Evolutionary conservation across 2,113 vertebrate species (phyloP), one percentile per base, ranked within the genome.

Genomic region (Podiceps cristatus): DNA sequence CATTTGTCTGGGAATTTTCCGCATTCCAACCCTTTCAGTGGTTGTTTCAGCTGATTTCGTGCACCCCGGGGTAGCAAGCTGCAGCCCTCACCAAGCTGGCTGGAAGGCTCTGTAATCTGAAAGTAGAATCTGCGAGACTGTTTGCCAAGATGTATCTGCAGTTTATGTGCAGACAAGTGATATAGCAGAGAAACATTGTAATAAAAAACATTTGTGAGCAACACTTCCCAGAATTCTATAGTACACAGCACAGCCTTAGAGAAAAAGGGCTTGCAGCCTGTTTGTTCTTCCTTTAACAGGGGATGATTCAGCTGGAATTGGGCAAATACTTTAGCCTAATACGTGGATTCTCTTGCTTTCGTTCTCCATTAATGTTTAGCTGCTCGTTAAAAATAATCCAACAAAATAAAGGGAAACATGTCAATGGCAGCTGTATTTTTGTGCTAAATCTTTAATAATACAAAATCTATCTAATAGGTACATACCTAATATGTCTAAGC

Each of bases 71-170:
- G 80, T 45, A 28, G 18, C 85, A 91, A 25, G 28, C 79, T 84
- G 69, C 67, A 87, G 73, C 56, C 86, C 55, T 71, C 68, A 3
- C 8, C 12, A 72, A 55, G 78, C 59, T 96, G 80, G 31, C 67
- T 93, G 86, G 58, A 94, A 56, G 71, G 71, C 89, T 74, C 2
- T 79, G 35, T 80, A 72, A 90, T 56, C 83, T 60, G 58, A 86
- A 92, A 96, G 55, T 33, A 37, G 62, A 84, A 58, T 86, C 66
- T 93, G 58, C 6, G 72, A 35, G 47, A 44, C 52, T 79, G 45
- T 94, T 96, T 91, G 94, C 91, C 81, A 29, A 82, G 87, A 75
- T 55, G 28, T 37, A 92, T 68, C 90, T 92, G 94, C 84, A 64
- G 77, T 68, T 82, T 72, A 77, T 81, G 88, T 84, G 72, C 18